phyloP scores from a whole-genome alignment of 2,888 invertebrate species.

The Hyalella azteca region DNA sequence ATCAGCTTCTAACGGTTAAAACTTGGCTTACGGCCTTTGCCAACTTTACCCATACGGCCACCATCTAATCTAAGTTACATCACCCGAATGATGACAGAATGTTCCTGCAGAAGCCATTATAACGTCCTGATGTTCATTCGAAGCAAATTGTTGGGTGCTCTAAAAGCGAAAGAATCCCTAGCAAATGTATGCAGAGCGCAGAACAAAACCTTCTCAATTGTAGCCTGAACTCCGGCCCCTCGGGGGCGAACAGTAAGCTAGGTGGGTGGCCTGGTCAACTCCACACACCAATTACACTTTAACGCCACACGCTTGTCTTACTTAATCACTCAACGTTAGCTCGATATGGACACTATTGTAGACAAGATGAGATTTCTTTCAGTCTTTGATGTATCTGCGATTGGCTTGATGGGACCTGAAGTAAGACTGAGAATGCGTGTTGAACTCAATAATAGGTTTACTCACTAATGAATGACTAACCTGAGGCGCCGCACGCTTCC shows the following conservation, averaged over 20 bases:
- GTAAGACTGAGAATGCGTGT: constrained; percentile 15
- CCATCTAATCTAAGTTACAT: background rate
- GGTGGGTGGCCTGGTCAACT: constrained; percentile 9
- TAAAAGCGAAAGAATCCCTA: background rate
- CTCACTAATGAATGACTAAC: constrained; percentile 5
- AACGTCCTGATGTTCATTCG: background rate
- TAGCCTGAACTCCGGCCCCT: background rate
- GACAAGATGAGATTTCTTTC: constrained; percentile 34
- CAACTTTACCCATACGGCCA: constrained; percentile 1
- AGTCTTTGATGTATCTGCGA: constrained; percentile 10
- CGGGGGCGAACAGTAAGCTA: background rate
- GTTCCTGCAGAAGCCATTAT: background rate
- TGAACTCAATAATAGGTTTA: constrained; percentile 16
- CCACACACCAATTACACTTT: constrained; percentile 35
- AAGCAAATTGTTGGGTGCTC: constrained; percentile 1
- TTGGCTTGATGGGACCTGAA: constrained; percentile 10
- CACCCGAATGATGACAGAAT: background rate
- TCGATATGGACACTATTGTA: constrained; percentile 36
- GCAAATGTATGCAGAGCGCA: background rate
- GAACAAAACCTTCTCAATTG: background rate
- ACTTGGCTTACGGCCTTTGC: background rate
- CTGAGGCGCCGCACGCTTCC: background rate
- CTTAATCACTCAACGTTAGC: constrained; percentile 21
- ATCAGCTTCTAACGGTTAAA: background rate
- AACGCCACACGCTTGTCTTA: constrained; percentile 24